Evolutionary conservation across 1,140 invertebrate species (phyloP).

Genomic region (Drosophila ogumai): DNA sequence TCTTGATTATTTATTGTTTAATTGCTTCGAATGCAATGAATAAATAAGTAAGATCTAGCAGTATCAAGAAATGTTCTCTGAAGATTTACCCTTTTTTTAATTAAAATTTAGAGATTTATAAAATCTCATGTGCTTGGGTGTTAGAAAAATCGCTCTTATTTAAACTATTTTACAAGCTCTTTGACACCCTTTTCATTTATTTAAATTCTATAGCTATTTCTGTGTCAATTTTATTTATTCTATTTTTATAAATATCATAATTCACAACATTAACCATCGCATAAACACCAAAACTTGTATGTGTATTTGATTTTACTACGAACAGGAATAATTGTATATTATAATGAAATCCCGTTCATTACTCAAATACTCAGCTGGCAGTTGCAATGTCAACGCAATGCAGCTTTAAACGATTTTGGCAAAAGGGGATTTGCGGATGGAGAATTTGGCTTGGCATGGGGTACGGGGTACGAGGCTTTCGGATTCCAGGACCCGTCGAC

Average conservation of each 20-base stretch:
- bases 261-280: neutral
- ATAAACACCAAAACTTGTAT: conserved; percentile 5
- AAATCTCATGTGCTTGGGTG: no score
- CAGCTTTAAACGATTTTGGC: conserved; percentile 76
- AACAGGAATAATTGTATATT: conserved; percentile 72
- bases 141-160: no score
- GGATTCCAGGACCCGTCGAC: conserved; percentile 11
- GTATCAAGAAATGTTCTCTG: neutral
- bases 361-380: conserved; percentile 76
- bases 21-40: neutral
- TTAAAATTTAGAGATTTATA: no score
- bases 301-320: conserved; percentile 1
- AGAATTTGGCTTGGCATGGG: conserved; percentile 11
- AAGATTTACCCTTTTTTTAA: neutral
- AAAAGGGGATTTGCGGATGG: conserved; percentile 28
- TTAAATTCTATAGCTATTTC: neutral
- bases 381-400: conserved; percentile 73
- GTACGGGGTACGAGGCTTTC: neutral
- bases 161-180: neutral
- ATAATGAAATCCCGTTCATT: conserved; percentile 78
- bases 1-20: neutral
- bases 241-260: neutral
- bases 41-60: no score
- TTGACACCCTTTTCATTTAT: neutral
- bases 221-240: no score